Percentiles rank a stretch among this genome's conserved stretches.
Evolutionary conservation across 2,797 vertebrate genomes (phyloP).

Genomic region (Anguilla megastoma): DNA sequence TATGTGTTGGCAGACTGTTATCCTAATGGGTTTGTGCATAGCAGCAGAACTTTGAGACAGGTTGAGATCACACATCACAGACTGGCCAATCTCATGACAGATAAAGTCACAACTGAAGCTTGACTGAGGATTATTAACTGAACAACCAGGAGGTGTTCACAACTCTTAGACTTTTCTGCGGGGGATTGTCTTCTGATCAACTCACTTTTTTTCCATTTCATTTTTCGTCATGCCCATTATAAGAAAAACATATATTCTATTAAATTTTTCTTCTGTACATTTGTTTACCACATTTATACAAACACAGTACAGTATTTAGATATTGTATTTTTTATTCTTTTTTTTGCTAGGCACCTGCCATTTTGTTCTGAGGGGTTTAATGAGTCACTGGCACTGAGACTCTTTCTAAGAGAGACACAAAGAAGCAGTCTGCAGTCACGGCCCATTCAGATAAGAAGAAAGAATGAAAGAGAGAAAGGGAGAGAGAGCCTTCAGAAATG

Average conservation of each 20-base stretch:
- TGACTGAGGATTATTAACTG: background rate
- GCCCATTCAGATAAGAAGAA: background rate
- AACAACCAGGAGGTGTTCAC: background rate
- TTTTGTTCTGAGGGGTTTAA: constrained; percentile 3
- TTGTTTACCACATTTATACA: constrained; percentile 20
- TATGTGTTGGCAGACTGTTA: background rate
- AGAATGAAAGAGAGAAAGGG: background rate
- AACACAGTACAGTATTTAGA: constrained; percentile 18
- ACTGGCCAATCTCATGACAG: background rate
- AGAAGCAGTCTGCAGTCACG: background rate
- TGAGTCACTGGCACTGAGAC: background rate
- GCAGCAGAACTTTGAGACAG: background rate
- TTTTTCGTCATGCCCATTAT: background rate
- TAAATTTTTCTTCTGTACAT: constrained; percentile 1
- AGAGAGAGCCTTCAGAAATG: background rate
- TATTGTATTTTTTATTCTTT: constrained; percentile 1
- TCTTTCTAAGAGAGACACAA: background rate
- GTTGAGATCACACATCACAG: background rate
- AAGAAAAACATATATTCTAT: constrained; percentile 16
- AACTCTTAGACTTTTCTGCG: background rate
- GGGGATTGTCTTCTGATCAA: constrained; percentile 14
- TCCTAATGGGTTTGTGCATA: background rate
- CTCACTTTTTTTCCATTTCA: background rate
- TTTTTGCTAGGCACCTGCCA: constrained; percentile 25
- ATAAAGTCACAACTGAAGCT: background rate